Evolutionary conservation across 2,888 invertebrate species (phyloP).

Genomic region (Deilephila elpenor): DNA sequence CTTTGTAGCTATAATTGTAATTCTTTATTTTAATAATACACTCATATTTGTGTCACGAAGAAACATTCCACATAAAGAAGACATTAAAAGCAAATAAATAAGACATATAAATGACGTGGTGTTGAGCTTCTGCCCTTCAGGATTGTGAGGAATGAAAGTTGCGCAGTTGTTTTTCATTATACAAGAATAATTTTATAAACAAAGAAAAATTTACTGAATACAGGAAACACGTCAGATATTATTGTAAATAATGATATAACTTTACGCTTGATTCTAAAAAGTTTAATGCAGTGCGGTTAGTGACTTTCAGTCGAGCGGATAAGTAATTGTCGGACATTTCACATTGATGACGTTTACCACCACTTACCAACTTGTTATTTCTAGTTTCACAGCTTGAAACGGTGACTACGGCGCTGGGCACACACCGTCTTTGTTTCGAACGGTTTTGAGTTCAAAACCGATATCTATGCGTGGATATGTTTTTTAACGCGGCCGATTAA

Average conservation of each 20-base stretch:
- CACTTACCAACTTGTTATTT: not conserved
- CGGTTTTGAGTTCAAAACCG: not conserved
- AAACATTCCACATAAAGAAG: not conserved
- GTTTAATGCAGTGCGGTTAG: not conserved
- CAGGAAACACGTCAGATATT: not conserved
- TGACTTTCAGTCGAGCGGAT: not conserved
- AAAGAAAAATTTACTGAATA: not conserved
- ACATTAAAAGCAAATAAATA: no score
- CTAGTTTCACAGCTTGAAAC: not conserved
- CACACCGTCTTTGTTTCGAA: not conserved
- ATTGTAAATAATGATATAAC: constrained; percentile 1
- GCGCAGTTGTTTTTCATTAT: not conserved
- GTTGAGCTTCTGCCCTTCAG: not conserved
- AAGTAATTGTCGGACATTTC: constrained; percentile 6
- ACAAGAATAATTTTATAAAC: constrained; percentile 1
- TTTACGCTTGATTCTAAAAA: not conserved
- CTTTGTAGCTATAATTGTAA: constrained; percentile 1
- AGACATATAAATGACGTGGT: not conserved
- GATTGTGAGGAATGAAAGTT: constrained; percentile 11
- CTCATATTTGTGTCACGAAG: constrained; percentile 1
- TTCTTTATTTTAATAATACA: constrained; percentile 4
- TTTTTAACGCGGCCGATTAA: no score
- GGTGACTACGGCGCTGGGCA: not conserved
- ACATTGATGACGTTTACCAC: not conserved
- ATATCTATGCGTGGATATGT: not conserved